Evolutionary conservation across 1,140 invertebrate species (phyloP), one percentile per base, ranked within the genome.

Genomic region (Aphaenogaster rudis): DNA sequence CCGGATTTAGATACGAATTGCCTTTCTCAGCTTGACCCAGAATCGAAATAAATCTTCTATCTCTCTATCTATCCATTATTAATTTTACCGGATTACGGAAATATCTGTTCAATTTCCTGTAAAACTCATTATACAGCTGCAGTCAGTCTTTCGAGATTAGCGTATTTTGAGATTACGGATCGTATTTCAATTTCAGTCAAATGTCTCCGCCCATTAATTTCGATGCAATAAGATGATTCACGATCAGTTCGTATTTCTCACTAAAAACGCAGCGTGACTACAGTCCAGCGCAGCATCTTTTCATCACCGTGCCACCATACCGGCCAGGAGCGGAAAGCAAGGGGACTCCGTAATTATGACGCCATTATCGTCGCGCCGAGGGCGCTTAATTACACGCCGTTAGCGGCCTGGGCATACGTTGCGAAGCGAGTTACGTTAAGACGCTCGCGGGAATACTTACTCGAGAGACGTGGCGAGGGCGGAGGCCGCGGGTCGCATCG

Each of bases 371-470:
- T 59, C 69, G 45, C 42, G 90, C 91, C 86, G 84, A 57, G 86
- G 80, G 88, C 88, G 85, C 78, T 91, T 92, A 92, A 92, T 92
- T 91, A 92, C 80, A 87, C 84, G 74, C 42, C 81, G 90, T 91
- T 90, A 87, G 74, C 88, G 87, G 74, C 86, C 36, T 63, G 67
- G 82, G 88, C 80, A 71, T 90, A 90, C 82, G 82, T 88, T 74
- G 77, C 72, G 45, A 86, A 86, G 78, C 71, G 90, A 91, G 86
- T 91, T 90, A 91, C 67, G 90, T 87, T 86, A 91, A 91, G 90
- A 71, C 66, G 87, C 90, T 91, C 89, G 84, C 90, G 90, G 90
- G 90, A 91, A 91, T 87, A 91, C 88, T 91, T 88, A 67, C 79
- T 48, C 69, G 48, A 28, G 52, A 79, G 80, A 80, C 42, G 86